These are phyloP conservation scores for Aplochiton taeniatus DNA, from an alignment of 2,797 vertebrate species.

Conservation along the genomic window DNA sequence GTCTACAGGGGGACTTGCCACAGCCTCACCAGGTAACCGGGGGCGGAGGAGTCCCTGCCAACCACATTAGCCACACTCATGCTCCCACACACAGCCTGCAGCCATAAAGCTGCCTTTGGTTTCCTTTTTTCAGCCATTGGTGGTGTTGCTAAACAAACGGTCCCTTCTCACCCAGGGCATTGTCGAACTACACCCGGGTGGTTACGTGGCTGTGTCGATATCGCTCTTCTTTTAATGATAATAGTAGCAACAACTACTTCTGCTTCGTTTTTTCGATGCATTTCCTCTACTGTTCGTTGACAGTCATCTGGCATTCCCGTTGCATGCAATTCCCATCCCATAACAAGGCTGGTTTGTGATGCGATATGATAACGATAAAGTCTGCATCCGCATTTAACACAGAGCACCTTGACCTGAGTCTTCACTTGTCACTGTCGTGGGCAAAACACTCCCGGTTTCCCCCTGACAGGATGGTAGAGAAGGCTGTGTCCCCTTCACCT, in stretches of 20 bases:
- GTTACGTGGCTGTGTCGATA: background rate
- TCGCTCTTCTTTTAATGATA: background rate
- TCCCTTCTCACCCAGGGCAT: conserved; percentile 15
- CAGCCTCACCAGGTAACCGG: conserved; percentile 31
- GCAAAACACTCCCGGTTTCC: background rate
- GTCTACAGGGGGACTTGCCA: conserved; percentile 17
- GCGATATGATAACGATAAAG: too few species aligned
- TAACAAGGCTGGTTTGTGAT: too few species aligned
- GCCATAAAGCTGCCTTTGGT: conserved; percentile 32
- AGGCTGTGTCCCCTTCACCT: conserved; percentile 8
- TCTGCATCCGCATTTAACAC: too few species aligned
- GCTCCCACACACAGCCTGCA: conserved; percentile 20
- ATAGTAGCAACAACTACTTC: background rate
- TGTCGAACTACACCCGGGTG: conserved; percentile 14
- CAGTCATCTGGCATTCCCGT: too few species aligned
- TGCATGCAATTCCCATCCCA: too few species aligned
- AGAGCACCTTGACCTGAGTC: background rate
- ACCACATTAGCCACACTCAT: conserved; percentile 36
- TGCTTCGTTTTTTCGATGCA: too few species aligned
- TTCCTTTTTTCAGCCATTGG: conserved; percentile 19
- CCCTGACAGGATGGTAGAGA: background rate
- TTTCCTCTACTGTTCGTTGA: too few species aligned
- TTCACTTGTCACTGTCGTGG: background rate
- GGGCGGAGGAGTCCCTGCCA: conserved; percentile 18
- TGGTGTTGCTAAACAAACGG: conserved; percentile 36